Evolutionary conservation across 2,888 invertebrate genomes (phyloP), one percentile per base, ranked within the genome.

Genomic region (Mongoloraphidia duomilia): DNA sequence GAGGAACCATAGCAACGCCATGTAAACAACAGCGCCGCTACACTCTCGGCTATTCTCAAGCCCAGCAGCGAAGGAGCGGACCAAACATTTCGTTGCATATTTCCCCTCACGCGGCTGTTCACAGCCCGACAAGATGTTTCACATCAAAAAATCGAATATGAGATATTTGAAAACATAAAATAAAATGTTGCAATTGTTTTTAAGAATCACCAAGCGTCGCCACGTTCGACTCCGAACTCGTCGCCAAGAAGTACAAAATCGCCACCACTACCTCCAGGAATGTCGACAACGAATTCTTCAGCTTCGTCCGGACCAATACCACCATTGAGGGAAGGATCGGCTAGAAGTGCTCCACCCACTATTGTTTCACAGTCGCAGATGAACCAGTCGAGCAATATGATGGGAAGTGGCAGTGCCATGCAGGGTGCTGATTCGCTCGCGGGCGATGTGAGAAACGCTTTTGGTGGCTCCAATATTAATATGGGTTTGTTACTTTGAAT

Each of bases 241-340:
- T 89, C 88, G 36, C 89, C 89, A 13, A 76, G 88, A 34, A 88
- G 88, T 56, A 85, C 86, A 35, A 89, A 89, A 65, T 87, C 87
- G 34, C 89, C 89, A 1, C 88, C 89, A 1, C 69, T 82, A 56
- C 75, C 80, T 26, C 80, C 80, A 0, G 80, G 79, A 2, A 67
- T 72, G 33, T 65, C 65, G 50, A 61, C 61, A 11, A 65, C 60
- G 47, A 66, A 67, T 44, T 63, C 70, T 54, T 70, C 71, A 13
- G 71, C 71, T n/a, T 71, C 72, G 2, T 67, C 72, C 33, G 72
- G 73, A 36, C 71, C 72, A 1, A 71, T 17, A 14, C 34, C 48
- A 9, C 49, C 49, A 11, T 41, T 52, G 10, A 55, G 50, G 50
- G 70, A 70, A 46, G 53, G 63, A 1, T 58, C 1, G 70, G 68